Base-by-base conservation (phyloP, 2,113 vertebrate genomes). In the Aptenodytes patagonicus region DNA sequence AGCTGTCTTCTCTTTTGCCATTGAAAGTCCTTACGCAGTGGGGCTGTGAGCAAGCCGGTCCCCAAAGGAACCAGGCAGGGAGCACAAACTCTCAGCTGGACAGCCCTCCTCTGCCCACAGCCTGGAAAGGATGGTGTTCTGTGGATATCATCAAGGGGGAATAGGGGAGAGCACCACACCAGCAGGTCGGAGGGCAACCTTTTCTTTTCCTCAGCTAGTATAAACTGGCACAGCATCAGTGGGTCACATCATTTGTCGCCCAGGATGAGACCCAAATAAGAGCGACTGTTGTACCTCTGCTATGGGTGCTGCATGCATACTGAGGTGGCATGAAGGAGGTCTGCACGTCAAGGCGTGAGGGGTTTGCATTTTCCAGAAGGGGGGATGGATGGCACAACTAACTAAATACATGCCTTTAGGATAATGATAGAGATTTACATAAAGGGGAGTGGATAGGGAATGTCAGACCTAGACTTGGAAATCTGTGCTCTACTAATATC, bases 11-110 rank as follows among this genome's bases (percentile, higher is more conserved):
- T 83, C 69, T 70, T 62, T 46, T 34, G 46, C 47, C 38, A 34
- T 1, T 19, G 18, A 2, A 75, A 81, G 57, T 55, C 69, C 42
- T 90, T 17, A 42, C 0, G 0, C 75, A 55, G 55, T 34, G 34
- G 9, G 76, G 60, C 51, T 34, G 76, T 6, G 8, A 83, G 69
- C 42, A 77, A 90, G 51, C 46, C 51, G 36, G 9, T 73, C 32
- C 29, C 38, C 46, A 83, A 54, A 81, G 18, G n/a, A 49, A 66
- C 20, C 16, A 34, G 47, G 32, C 70, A 93, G 42, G 25, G 46
- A 76, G 36, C 62, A 71, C n/a, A 64, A 26, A 44, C 17, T 70
- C 62, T 42, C 42, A 83, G 25, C 17, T 8, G 13, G 42, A 72
- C 31, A 83, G 40, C 32, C 36, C 13, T 76, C 57, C 57, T 72